Percentiles rank a stretch among this genome's conserved stretches.
phyloP scores from a whole-genome alignment of 53 echinoderm and acorn worm genomes.

The Astropecten irregularis region DNA sequence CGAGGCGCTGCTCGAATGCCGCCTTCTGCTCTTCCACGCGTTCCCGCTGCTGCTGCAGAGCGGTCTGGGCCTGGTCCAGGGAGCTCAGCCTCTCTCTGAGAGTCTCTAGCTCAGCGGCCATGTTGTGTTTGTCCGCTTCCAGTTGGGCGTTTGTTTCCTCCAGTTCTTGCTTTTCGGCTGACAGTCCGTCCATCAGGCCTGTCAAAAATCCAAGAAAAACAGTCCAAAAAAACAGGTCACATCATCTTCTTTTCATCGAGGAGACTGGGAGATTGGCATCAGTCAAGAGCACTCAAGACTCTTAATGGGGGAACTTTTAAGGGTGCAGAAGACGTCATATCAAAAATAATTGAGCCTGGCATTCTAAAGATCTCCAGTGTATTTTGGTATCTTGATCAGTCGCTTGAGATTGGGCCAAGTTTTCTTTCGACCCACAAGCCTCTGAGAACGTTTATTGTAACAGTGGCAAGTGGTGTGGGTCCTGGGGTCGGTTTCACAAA shows the following conservation, averaged over 20 bases:
- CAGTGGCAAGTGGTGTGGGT: no score
- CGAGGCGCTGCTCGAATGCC: constrained; percentile 67
- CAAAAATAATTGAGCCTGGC: no score
- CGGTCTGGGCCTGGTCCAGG: constrained; percentile 55
- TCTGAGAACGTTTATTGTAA: no score
- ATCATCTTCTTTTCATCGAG: constrained; percentile 68
- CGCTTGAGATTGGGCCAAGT: no score
- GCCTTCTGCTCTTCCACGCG: constrained; percentile 84
- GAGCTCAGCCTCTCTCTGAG: constrained; percentile 50
- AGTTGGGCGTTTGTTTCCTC: constrained; percentile 63
- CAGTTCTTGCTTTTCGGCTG: constrained; percentile 74
- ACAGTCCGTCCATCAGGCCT: constrained; percentile 80
- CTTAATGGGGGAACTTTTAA: no score
- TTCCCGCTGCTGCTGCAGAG: constrained; percentile 71
- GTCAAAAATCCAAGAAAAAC: neutral
- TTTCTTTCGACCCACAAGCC: no score
- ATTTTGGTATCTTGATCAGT: no score
- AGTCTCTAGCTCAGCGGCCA: constrained; percentile 75
- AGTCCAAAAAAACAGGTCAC: neutral
- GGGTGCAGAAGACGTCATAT: no score
- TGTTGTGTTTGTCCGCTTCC: constrained; percentile 69
- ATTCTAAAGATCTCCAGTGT: no score
- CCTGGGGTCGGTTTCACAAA: no score
- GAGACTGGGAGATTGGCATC: no score
- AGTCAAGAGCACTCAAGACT: no score